phyloP scores from a whole-genome alignment of 2,113 vertebrate species.

The Ivindomyrus marchei region DNA sequence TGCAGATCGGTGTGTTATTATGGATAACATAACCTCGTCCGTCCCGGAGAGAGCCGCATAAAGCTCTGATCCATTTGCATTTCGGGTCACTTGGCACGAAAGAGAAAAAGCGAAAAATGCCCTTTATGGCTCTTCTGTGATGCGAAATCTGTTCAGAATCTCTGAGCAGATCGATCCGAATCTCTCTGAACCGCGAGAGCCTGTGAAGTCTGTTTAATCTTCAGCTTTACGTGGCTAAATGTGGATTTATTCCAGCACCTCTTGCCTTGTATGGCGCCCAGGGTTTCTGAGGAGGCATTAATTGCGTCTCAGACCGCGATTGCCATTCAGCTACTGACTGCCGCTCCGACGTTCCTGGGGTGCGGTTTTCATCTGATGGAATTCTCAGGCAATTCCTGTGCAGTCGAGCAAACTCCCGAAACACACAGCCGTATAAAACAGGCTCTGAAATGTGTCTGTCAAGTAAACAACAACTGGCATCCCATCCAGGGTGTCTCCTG shows the following conservation, averaged over 20 bases:
- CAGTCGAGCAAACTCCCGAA: neutral
- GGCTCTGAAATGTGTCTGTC: neutral
- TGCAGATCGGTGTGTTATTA: neutral
- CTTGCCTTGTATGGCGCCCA: neutral
- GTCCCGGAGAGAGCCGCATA: neutral
- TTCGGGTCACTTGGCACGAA: neutral
- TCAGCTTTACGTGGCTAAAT: neutral
- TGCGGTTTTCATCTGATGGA: neutral
- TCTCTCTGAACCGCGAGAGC: neutral
- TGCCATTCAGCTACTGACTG: neutral
- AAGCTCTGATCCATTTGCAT: slow-evolving; percentile 9
- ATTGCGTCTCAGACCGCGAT: neutral
- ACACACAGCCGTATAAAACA: neutral
- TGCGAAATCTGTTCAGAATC: neutral
- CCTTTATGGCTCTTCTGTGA: neutral
- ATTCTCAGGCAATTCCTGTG: neutral
- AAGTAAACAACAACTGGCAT: neutral
- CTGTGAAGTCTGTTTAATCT: neutral
- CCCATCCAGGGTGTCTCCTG: neutral
- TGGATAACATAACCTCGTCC: neutral
- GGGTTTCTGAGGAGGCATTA: neutral
- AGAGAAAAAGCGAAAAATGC: neutral
- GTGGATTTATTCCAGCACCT: neutral
- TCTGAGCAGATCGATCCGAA: neutral
- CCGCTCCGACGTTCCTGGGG: neutral